Base-by-base conservation (phyloP, 2,888 invertebrate genomes). In the Acleris holmiana region DNA sequence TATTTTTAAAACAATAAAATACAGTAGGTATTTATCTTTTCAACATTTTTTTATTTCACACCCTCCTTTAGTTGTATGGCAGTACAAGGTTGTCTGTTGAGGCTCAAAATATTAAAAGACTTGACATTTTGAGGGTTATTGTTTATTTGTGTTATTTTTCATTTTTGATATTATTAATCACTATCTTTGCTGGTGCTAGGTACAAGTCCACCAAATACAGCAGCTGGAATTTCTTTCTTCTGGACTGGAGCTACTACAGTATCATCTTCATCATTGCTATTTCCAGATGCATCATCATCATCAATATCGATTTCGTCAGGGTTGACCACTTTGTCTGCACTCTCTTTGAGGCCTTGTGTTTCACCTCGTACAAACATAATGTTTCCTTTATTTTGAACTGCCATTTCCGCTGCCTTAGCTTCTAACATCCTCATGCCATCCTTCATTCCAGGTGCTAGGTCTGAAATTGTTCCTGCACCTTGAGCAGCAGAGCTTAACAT, bases 371-470 rank as follows among this genome's bases (percentile, higher is more conserved):
- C 97, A 91, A 98, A 98, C 93, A 96, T 94, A 76, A 97, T 97
- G 76, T 96, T 96, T 44, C 91, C 89, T 74, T 93, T 93, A 68
- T 78, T 90, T 71, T 88, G 88, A 19, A 93, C 90, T 60, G 93
- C 91, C 94, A 95, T 95, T 88, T 95, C 95, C 15, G 94, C 95
- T 49, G 96, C 97, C 87, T 96, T 96, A 2, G 96, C 97, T 84
- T 98, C 98, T 59, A 98, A 86, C 93, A 97, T 93, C 74, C 97
- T 94, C 98, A 98, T 98, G 8, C 97, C 97, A 89, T 98, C 98
- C 75, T 96, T 95, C 73, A 95, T 95, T 35, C 95, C 96, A 41
- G 96, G 95, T 35, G 96, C 95, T 68, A 96, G 93, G 80, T 96
- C 96, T 1, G 95, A 95, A 54, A 95, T 90, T 25, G 96, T 95